Base-by-base conservation (phyloP, 1,140 invertebrate genomes). In the Drosophila eugracilis region DNA sequence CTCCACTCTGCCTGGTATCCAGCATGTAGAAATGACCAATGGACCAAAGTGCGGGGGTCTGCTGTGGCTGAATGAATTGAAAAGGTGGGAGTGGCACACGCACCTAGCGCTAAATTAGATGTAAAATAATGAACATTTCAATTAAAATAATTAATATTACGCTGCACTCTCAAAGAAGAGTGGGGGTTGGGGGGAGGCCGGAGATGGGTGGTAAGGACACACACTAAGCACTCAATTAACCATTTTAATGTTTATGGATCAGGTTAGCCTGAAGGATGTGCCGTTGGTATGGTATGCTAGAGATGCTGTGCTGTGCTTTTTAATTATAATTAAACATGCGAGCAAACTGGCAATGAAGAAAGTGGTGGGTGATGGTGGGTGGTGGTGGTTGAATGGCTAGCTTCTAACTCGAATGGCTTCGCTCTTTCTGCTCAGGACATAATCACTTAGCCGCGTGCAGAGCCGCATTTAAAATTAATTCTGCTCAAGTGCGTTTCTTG, bases 271-370 rank as follows among this genome's bases (percentile, higher is more conserved):
- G 53, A 50, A 62, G 78, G 52, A 55, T 60, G 54, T 65, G 49
- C 32, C 10, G 47, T 14, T 17, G 71, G 52, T 45, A 57, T 22
- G 37, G 36, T 21, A 14, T 14, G 30, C 30, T 36, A 34, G 39
- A 57, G 67, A 22, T 22, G 49, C 24, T 34, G 39, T 75, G 75
- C 48, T 65, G 78, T 85, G 81, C 83, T 88, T 90, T 78, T 86
- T 90, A 91, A 91, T 91, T 90, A 90, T 90, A 91, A 91, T 89
- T 89, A 89, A 90, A 88, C 89, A 91, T 90, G 89, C 89, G 71
- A 91, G 78, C 67, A 58, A 47, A 44, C 39, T 44, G 69, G 41
- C 34, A 28, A n/a, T 14, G 26, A 58, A 63, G 30, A 19, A 19
- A 32, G 45, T 10, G 32, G 47, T 14, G 21, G 47, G 49, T 30